Evolutionary conservation across 2,888 invertebrate species (phyloP).

Genomic region (Eustalomyia histrio): DNA sequence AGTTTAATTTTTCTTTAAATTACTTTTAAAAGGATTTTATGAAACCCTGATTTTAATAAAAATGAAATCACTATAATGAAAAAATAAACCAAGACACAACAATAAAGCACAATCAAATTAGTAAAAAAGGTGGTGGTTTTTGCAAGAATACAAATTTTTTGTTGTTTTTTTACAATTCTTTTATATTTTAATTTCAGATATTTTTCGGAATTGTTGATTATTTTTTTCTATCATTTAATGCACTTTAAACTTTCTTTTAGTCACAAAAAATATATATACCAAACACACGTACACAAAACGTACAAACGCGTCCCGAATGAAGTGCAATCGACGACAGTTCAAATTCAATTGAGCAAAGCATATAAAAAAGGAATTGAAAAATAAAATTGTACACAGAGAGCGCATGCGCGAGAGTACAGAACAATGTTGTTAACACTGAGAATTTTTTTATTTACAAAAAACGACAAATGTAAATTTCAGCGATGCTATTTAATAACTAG

Average conservation of each 20-base stretch:
- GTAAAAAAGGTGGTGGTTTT: neutral
- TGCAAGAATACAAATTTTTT: neutral
- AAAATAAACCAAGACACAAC: neutral
- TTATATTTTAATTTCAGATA: neutral
- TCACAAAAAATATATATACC: neutral
- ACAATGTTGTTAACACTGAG: neutral
- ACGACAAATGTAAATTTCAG: too few relatives aligned
- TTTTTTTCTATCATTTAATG: conserved; percentile 23
- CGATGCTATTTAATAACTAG: too few relatives aligned
- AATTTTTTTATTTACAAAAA: too few relatives aligned
- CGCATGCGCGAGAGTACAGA: conserved; percentile 39
- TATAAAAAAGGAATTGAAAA: neutral
- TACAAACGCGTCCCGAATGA: conserved; percentile 27
- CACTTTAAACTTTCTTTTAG: conserved; percentile 33
- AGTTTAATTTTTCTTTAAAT: conserved; percentile 15
- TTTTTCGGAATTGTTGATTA: neutral
- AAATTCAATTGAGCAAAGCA: conserved; percentile 39
- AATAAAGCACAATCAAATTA: neutral
- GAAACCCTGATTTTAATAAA: neutral
- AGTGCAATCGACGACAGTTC: conserved; percentile 42
- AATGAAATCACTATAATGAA: conserved; percentile 1
- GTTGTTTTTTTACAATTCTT: neutral
- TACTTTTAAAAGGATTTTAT: conserved; percentile 8
- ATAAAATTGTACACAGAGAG: neutral
- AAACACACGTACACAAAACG: conserved; percentile 41